phyloP scores from a whole-genome alignment of 2,797 vertebrate species.

The Kryptopterus vitreolus region DNA sequence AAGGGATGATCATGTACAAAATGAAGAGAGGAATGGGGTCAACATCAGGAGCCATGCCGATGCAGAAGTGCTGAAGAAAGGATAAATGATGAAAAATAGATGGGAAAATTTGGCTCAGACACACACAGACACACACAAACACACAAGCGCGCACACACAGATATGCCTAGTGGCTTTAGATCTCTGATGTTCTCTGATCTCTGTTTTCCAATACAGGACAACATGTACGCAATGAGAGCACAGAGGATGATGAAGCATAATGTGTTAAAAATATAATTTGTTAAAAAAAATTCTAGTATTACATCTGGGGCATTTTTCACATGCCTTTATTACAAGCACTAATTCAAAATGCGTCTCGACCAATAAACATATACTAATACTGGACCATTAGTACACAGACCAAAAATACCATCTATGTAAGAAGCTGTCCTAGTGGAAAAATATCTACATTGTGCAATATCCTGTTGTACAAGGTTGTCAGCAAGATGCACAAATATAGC shows the following conservation, averaged over 20 bases:
- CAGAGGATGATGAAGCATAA: not conserved
- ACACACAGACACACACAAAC: not conserved
- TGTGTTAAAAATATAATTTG: too few species aligned
- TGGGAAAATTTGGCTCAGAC: not conserved
- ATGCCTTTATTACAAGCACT: too few species aligned
- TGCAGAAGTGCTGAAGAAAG: not conserved
- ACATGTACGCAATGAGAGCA: not conserved
- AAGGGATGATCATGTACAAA: conserved; percentile 7
- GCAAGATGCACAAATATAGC: not conserved
- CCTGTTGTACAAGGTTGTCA: not conserved
- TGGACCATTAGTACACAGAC: too few species aligned
- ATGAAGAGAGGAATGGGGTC: not conserved
- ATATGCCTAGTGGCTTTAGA: not conserved
- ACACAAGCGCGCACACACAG: not conserved
- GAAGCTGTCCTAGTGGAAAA: not conserved
- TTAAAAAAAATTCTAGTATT: too few species aligned
- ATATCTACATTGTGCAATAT: not conserved
- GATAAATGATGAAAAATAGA: conserved; percentile 13
- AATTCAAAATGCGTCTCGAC: too few species aligned
- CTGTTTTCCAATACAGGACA: not conserved
- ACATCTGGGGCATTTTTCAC: too few species aligned
- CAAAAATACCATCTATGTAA: too few species aligned
- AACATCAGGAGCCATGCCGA: conserved; percentile 4
- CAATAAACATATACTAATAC: too few species aligned
- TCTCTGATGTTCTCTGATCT: conserved; percentile 13